Evolutionary conservation across 2,888 invertebrate species (phyloP), one percentile per base, ranked within the genome.

Genomic region (Maniola hyperantus): DNA sequence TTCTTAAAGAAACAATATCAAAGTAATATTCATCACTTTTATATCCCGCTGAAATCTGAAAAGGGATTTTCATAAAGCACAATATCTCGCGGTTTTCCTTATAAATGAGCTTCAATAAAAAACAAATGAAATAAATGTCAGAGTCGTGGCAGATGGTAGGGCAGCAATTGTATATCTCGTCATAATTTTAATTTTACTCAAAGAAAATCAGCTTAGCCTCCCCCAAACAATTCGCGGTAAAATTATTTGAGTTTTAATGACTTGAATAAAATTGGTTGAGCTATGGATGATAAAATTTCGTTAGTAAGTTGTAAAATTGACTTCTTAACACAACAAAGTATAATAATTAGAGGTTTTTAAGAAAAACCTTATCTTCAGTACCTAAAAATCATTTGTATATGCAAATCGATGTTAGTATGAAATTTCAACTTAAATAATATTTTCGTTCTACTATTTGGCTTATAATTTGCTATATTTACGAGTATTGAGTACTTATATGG

Each of bases 151-250:
- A 83, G 87, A 88, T 87, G 84, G 88, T 85, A 85, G 81, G 79
- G 77, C 81, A 83, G 83, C 85, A 88, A 88, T 89, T 89, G 84
- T 88, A 88, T 84, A 82, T 84, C 82, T 86, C 84, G 86, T 88
- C 88, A 88, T 87, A 85, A 84, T 89, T 89, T 89, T 89, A 89
- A 89, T 89, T 88, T 87, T 79, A 85, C 83, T 80, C 78, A 76
- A 79, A 81, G 83, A 80, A 80, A 83, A 83, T 85, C 85, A 87
- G 84, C 86, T 87, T 85, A 84, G 82, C 83, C 83, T 18, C 81
- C 80, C 80, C 82, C 81, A 59, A 72, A 68, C 64, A 69, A 69
- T 72, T 65, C 50, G 51, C 60, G 55, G 59, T 67, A 74, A 84
- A 83, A 83, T 57, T 13, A 39, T 13, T 13, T 18, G 18, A 13